Conservation (phyloP, 2,888 invertebrate species). For the Trissolcus brochymenae region DNA sequence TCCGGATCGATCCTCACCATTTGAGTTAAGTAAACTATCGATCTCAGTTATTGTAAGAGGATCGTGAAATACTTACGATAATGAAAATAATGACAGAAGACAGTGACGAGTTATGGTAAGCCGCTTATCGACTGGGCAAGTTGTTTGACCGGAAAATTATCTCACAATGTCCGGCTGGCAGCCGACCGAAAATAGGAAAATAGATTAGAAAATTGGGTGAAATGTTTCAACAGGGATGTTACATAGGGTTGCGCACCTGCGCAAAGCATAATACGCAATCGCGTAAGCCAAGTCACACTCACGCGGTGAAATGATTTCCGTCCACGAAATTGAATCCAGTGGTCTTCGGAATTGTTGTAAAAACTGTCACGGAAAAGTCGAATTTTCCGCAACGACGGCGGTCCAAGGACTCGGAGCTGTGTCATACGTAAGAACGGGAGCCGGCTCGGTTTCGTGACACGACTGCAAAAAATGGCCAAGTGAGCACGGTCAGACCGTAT, state of each 20-base stretch:
- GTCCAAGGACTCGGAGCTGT: constrained; percentile 25
- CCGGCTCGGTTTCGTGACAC: constrained; percentile 42
- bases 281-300: constrained; percentile 9
- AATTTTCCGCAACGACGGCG: constrained; percentile 33
- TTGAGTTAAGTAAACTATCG: constrained; percentile 68
- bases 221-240: background rate
- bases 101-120: constrained; percentile 68
- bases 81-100: constrained; percentile 68
- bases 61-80: constrained; percentile 71
- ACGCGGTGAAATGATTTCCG: constrained; percentile 26
- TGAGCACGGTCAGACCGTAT: constrained; percentile 42
- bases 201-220: constrained; percentile 2
- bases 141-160: constrained; percentile 51
- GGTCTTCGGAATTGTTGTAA: constrained; percentile 26
- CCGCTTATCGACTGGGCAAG: constrained; percentile 64
- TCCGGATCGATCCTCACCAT: constrained; percentile 45
- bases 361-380: constrained; percentile 40
- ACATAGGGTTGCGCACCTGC: background rate
- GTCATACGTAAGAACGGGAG: constrained; percentile 39
- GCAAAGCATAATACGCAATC: background rate
- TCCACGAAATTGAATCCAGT: constrained; percentile 25
- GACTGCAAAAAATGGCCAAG: constrained; percentile 51
- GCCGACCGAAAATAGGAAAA: constrained; percentile 30
- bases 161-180: constrained; percentile 5
- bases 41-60: constrained; percentile 69